Base-by-base conservation (phyloP, 2,797 vertebrate species). In the Macroramphosus scolopax region DNA sequence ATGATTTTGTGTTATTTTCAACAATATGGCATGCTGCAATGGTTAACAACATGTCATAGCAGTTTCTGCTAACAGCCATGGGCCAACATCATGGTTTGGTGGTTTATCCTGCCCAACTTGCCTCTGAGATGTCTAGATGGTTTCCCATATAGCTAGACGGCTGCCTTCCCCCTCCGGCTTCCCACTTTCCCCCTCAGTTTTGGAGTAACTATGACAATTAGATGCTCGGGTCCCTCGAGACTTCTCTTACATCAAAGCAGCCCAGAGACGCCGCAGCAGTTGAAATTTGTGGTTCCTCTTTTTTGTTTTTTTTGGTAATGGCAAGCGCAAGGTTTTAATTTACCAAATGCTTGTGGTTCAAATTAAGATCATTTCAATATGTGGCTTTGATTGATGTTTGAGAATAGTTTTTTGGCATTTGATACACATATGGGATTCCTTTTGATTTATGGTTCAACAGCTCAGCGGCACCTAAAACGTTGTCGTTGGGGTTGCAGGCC, bases 351-450 rank as follows among this genome's bases (percentile, higher is more conserved):
- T 85, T 89, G 85, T 17, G 82, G 87, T 87, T 83, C 28, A 72
- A 86, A 87, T 87, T 83, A 88, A 85, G 84, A 89, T 87, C 66
- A 84, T 88, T 82, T 88, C 86, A 87, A 80, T 88, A 87, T 89
- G 88, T 83, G 80, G 68, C 76, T 77, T 66, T 88, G 82, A 88
- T 86, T 86, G 84, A 90, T 87, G 86, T 85, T 77, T 82, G 70
- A 77, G 81, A 85, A 87, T 84, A 80, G 60, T 68, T 81, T 80
- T 82, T 79, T 78, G 83, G 80, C 84, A 74, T 85, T 87, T 69
- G 77, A 86, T 84, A 68, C 68, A 47, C 82, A 81, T 64, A 58
- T 81, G 80, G 77, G 66, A 72, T 72, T 59, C 63, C 72, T 80
- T 80, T 72, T 82, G 87, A 89, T 84, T 85, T 84, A 75, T 58